These are phyloP conservation scores for Dolichotis patagonum DNA, from an alignment of 2,113 vertebrate species.

Conservation along the genomic window DNA sequence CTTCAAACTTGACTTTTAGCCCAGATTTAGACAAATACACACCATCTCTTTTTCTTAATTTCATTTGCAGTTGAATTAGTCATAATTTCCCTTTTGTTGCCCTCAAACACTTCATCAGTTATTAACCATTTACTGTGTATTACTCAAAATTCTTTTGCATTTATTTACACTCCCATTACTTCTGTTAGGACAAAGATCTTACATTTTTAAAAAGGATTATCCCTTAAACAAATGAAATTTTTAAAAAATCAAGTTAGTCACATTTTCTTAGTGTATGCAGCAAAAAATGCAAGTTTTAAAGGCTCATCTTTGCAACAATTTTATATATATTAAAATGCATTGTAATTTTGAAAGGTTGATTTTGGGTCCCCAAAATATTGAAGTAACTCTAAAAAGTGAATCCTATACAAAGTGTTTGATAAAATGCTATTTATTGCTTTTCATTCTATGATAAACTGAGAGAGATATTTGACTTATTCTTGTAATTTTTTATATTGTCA, in stretches of 20 bases:
- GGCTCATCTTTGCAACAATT: not conserved
- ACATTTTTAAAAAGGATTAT: slow-evolving; percentile 59
- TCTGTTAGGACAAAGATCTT: not conserved
- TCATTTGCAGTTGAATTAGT: slow-evolving; percentile 81
- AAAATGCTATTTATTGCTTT: slow-evolving; percentile 4
- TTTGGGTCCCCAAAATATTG: slow-evolving; percentile 6
- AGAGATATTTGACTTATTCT: not conserved
- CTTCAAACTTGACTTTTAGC: slow-evolving; percentile 83
- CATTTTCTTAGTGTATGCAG: slow-evolving; percentile 1
- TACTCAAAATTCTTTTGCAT: slow-evolving; percentile 50
- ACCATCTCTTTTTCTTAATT: slow-evolving; percentile 82
- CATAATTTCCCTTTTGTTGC: slow-evolving; percentile 83
- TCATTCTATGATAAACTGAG: not conserved
- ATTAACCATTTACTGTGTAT: slow-evolving; percentile 80
- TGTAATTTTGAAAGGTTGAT: slow-evolving; percentile 21
- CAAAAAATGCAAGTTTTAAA: not conserved
- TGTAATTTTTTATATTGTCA: not conserved
- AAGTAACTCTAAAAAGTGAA: not conserved
- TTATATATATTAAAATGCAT: slow-evolving; percentile 43
- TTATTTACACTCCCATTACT: not conserved
- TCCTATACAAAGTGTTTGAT: not conserved
- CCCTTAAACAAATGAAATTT: not conserved
- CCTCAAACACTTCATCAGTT: slow-evolving; percentile 79
- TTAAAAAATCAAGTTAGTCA: not conserved
- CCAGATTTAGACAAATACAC: slow-evolving; percentile 82